phyloP scores from a whole-genome alignment of 2,888 invertebrate species.

The Cephalotes varians region DNA sequence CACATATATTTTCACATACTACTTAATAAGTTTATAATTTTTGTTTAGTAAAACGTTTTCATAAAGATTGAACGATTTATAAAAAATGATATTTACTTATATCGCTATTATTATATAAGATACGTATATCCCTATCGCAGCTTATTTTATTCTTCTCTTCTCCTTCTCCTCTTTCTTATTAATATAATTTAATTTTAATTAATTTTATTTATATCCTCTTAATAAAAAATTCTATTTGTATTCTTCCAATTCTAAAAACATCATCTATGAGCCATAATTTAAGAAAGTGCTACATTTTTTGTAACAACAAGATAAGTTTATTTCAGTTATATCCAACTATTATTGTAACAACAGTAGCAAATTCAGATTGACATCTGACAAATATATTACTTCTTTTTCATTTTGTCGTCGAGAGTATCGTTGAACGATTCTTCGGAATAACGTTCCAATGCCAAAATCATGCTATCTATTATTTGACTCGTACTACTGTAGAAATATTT shows the following conservation, averaged over 20 bases:
- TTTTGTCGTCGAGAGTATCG: slow-evolving; percentile 5
- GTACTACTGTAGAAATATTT: slow-evolving; percentile 87
- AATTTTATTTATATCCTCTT: not conserved
- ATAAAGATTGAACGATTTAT: not conserved
- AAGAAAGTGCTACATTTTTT: not conserved
- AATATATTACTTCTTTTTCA: not conserved
- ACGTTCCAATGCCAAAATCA: slow-evolving; percentile 84
- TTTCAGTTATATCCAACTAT: not conserved
- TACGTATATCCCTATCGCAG: not conserved
- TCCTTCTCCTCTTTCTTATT: not conserved
- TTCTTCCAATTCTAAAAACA: not conserved
- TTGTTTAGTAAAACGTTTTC: not conserved
- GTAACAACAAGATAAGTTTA: not conserved
- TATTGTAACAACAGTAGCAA: not conserved
- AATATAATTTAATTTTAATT: not conserved
- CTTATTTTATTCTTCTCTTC: not conserved
- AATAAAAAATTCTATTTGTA: not conserved
- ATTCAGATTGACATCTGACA: not conserved
- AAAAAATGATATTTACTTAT: not conserved
- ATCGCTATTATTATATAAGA: not conserved
- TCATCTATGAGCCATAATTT: not conserved
- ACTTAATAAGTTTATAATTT: not conserved
- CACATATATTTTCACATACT: too few species aligned
- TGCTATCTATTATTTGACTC: slow-evolving; percentile 87
- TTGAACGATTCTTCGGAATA: slow-evolving; percentile 16